Percentiles rank a stretch among this genome's conserved stretches.
Conservation (phyloP, 2,113 vertebrate species). For the Hemibagrus wyckioides region DNA sequence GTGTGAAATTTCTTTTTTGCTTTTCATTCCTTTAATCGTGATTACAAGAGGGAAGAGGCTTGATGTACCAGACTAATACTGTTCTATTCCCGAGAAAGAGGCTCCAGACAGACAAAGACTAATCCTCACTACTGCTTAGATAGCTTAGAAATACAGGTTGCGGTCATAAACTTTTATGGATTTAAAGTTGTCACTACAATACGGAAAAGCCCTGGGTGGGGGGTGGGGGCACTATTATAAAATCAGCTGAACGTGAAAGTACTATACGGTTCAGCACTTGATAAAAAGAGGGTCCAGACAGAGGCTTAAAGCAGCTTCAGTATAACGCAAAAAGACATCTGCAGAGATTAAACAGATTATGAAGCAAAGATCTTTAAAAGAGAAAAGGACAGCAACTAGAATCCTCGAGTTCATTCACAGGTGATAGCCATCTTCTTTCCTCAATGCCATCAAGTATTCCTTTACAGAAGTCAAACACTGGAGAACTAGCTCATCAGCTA, state of each 20-base stretch:
- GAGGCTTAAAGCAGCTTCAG: background rate
- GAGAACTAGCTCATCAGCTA: slow-evolving; percentile 34
- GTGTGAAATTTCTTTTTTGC: background rate
- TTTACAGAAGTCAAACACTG: slow-evolving; percentile 31
- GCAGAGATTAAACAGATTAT: slow-evolving; percentile 12
- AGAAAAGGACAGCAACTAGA: background rate
- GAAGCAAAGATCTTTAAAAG: slow-evolving; percentile 14
- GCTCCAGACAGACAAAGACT: background rate
- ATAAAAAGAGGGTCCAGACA: background rate
- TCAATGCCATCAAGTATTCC: slow-evolving; percentile 18
- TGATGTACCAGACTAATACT: background rate
- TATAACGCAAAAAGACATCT: slow-evolving; percentile 6
- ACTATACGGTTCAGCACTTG: background rate
- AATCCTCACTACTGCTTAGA: background rate
- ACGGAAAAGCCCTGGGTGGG: background rate
- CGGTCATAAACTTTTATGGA: slow-evolving; percentile 35
- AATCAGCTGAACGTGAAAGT: slow-evolving; percentile 22
- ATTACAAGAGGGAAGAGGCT: background rate
- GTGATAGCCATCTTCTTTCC: slow-evolving; percentile 40
- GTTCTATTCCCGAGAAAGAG: background rate
- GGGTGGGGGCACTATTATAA: background rate
- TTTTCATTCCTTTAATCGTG: background rate
- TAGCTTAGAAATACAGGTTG: slow-evolving; percentile 1
- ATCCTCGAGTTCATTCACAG: slow-evolving; percentile 40
- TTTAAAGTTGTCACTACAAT: slow-evolving; percentile 17